Conservation (phyloP, 2,797 vertebrate genomes). For the Sebastes kiyomatsui region DNA sequence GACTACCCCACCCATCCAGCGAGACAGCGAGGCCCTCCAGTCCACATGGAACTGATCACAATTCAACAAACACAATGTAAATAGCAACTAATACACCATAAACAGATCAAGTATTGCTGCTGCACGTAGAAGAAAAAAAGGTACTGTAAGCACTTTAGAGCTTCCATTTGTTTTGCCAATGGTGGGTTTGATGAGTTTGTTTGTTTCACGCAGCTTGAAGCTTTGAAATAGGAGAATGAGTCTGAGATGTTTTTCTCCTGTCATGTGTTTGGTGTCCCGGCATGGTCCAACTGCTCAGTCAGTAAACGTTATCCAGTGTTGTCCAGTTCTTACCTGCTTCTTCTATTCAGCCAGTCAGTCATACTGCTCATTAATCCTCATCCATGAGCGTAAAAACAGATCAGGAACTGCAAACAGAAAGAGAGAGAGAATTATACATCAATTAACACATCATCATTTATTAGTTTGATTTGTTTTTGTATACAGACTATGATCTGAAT, state of each 20-base stretch:
- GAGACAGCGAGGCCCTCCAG: background rate
- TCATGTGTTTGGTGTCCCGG: background rate
- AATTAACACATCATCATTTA: too few species aligned
- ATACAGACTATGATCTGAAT: too few species aligned
- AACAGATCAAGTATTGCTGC: conserved; percentile 31
- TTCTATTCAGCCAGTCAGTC: background rate
- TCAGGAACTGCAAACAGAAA: too few species aligned
- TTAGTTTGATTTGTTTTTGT: too few species aligned
- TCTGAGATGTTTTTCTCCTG: background rate
- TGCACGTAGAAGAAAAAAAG: background rate
- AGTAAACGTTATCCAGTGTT: background rate
- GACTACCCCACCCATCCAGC: background rate
- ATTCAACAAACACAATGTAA: conserved; percentile 31
- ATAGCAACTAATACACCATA: conserved; percentile 44
- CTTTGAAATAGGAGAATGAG: background rate
- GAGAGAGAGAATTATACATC: too few species aligned
- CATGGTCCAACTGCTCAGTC: background rate
- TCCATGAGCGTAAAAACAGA: background rate
- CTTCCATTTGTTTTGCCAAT: background rate
- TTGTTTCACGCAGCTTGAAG: background rate
- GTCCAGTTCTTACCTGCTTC: background rate
- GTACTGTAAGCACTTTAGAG: background rate
- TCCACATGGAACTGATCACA: conserved; percentile 60
- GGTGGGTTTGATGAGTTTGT: conserved; percentile 3
- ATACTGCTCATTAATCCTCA: background rate